These are phyloP conservation scores for Malachius bipustulatus DNA, from an alignment of 2,888 invertebrate species.

Conservation along the genomic window DNA sequence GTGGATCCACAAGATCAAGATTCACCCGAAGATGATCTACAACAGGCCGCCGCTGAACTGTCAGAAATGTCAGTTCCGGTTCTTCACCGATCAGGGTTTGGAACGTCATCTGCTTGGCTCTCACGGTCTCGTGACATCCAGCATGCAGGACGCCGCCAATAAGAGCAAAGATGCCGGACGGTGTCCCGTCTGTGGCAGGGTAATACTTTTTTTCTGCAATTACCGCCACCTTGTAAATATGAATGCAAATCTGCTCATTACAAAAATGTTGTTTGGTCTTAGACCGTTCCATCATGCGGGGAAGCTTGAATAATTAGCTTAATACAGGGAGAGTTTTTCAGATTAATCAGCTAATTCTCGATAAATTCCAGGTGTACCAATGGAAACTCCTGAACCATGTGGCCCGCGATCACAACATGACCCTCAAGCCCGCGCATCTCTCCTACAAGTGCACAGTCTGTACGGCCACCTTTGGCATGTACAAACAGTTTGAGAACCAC, in stretches of 20 bases:
- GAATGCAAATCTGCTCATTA: too few relatives aligned
- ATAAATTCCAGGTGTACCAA: slow-evolving; percentile 78
- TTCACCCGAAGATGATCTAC: slow-evolving; percentile 92
- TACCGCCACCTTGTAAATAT: slow-evolving; percentile 6
- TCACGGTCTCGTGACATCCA: slow-evolving; percentile 88
- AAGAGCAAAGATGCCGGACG: slow-evolving; percentile 88
- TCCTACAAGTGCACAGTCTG: slow-evolving; percentile 94
- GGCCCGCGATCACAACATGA: slow-evolving; percentile 82
- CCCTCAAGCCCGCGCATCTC: slow-evolving; percentile 82
- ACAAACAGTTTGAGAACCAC: slow-evolving; percentile 88
- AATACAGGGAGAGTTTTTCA: too few relatives aligned
- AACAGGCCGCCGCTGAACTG: slow-evolving; percentile 90
- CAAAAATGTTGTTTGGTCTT: too few relatives aligned
- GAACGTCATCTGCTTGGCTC: slow-evolving; percentile 90
- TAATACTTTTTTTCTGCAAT: slow-evolving; percentile 36
- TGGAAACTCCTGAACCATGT: slow-evolving; percentile 90
- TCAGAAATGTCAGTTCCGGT: slow-evolving; percentile 91
- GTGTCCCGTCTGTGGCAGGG: slow-evolving; percentile 90
- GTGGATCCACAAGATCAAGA: slow-evolving; percentile 95
- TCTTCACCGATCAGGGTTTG: slow-evolving; percentile 94
- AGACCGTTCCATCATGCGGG: too few relatives aligned
- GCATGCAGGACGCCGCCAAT: slow-evolving; percentile 92
- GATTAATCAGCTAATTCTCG: too few relatives aligned
- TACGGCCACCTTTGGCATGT: slow-evolving; percentile 90
- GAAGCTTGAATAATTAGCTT: not conserved